Conservation (phyloP, 2,888 invertebrate genomes). For the Drosophila merina region DNA sequence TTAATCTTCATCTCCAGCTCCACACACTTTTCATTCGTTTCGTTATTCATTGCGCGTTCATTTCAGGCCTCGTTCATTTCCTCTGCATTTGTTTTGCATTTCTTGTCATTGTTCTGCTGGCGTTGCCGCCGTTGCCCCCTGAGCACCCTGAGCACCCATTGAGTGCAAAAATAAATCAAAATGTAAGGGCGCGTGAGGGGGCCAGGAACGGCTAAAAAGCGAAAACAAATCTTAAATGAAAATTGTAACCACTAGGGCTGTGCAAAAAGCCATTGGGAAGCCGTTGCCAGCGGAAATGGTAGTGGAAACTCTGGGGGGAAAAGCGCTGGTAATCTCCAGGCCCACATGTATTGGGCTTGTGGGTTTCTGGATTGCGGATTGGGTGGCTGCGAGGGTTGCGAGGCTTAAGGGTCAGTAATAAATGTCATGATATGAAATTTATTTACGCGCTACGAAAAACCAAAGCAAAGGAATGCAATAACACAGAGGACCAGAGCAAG, state of each 20-base stretch:
- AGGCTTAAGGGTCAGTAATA: conserved; percentile 77
- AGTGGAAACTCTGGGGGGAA: conserved; percentile 30
- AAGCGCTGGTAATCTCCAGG: conserved; percentile 62
- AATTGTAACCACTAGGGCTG: conserved; percentile 71
- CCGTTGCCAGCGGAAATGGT: conserved; percentile 21
- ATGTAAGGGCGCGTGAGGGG: conserved; percentile 38
- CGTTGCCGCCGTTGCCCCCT: conserved; percentile 34
- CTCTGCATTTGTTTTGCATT: conserved; percentile 62
- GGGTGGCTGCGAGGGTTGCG: conserved; percentile 34
- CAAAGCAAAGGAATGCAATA: conserved; percentile 73
- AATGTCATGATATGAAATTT: conserved; percentile 80
- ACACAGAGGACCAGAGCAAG: conserved; percentile 34
- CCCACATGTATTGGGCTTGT: conserved; percentile 46
- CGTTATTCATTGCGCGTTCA: conserved; percentile 58
- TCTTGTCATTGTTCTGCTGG: conserved; percentile 49
- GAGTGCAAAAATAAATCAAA: conserved; percentile 77
- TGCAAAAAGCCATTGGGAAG: conserved; percentile 46
- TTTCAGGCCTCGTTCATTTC: conserved; percentile 59
- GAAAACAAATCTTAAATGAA: conserved; percentile 78
- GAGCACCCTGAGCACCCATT: conserved; percentile 47
- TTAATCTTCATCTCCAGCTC: conserved; percentile 69
- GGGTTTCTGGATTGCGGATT: conserved; percentile 39
- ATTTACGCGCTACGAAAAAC: conserved; percentile 78
- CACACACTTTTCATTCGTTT: conserved; percentile 53
- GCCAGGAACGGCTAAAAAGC: conserved; percentile 38